These are phyloP conservation scores for Iguana delicatissima DNA, from an alignment of 2,797 vertebrate species.

Conservation along the genomic window DNA sequence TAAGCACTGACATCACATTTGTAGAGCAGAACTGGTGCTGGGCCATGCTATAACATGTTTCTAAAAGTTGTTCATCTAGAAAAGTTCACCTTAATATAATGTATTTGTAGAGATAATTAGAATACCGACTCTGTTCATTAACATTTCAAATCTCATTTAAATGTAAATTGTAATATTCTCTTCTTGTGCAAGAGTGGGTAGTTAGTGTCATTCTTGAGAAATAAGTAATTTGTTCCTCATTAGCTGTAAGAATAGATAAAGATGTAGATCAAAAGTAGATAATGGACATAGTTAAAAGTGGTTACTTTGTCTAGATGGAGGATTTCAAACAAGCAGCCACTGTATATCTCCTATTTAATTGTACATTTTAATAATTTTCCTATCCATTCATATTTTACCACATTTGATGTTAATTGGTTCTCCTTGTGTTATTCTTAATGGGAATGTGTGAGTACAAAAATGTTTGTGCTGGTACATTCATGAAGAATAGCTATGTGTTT, in stretches of 20 bases:
- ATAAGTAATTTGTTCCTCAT: constrained; percentile 84
- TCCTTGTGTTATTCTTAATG: constrained; percentile 55
- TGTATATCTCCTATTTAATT: constrained; percentile 65
- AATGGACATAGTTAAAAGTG: constrained; percentile 69
- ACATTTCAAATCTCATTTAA: constrained; percentile 89
- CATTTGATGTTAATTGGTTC: constrained; percentile 56
- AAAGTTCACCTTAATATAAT: constrained; percentile 82
- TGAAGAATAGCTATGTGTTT: constrained; percentile 31
- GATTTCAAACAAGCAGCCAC: constrained; percentile 53
- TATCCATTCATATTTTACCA: constrained; percentile 64
- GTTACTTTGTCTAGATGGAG: constrained; percentile 65
- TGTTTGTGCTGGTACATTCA: constrained; percentile 55
- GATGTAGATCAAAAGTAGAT: constrained; percentile 75
- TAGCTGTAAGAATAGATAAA: constrained; percentile 76
- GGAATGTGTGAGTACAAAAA: constrained; percentile 52
- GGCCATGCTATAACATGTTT: constrained; percentile 51
- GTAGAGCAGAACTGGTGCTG: neutral
- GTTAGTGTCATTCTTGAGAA: constrained; percentile 85
- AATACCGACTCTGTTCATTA: constrained; percentile 83
- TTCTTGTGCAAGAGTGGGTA: constrained; percentile 80
- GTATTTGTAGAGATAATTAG: constrained; percentile 85
- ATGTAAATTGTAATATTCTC: constrained; percentile 88
- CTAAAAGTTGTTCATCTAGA: constrained; percentile 73
- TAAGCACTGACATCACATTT: constrained; percentile 23
- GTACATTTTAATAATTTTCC: constrained; percentile 62